A percentile compares a stretch with the other conserved stretches of the same genome.
These are phyloP conservation scores for Oithona nana DNA, from an alignment of 2,888 invertebrate genomes.

Conservation along the genomic window DNA sequence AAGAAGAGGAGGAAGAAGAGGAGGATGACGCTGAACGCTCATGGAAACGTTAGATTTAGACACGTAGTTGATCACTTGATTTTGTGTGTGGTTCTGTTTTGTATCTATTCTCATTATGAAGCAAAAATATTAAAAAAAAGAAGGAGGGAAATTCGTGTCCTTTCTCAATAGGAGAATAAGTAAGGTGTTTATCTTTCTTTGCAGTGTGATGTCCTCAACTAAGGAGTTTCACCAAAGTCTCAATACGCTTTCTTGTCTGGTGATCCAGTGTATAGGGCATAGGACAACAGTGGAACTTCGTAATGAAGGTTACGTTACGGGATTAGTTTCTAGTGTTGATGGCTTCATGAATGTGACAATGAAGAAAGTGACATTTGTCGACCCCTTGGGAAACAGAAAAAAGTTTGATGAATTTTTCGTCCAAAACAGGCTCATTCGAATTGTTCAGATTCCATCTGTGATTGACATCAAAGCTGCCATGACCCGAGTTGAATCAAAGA, in stretches of 20 bases:
- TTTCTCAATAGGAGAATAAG: too few relatives aligned
- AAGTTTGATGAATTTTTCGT: conserved; percentile 12
- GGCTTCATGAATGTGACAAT: conserved; percentile 14
- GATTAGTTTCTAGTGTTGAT: conserved; percentile 14
- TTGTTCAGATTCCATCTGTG: conserved; percentile 4
- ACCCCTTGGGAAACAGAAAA: neutral
- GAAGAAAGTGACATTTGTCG: neutral
- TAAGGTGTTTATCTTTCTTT: too few relatives aligned
- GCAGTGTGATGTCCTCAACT: conserved; percentile 5
- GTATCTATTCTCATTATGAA: too few relatives aligned
- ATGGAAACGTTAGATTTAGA: conserved; percentile 66
- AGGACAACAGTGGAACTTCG: conserved; percentile 10
- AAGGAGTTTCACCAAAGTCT: neutral
- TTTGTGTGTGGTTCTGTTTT: too few relatives aligned
- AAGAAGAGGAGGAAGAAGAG: conserved; percentile 70
- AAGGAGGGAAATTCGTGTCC: too few relatives aligned
- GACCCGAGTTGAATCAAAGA: conserved; percentile 20
- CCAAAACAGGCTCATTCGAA: conserved; percentile 7
- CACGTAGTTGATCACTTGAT: too few relatives aligned
- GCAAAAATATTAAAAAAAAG: too few relatives aligned
- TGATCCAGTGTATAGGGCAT: neutral
- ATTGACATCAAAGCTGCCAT: conserved; percentile 20
- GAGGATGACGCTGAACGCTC: conserved; percentile 63
- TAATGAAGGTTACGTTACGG: conserved; percentile 10
- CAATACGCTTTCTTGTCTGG: conserved; percentile 4